phyloP scores from a whole-genome alignment of 2,113 vertebrate species.

The Dendropsophus ebraccatus region DNA sequence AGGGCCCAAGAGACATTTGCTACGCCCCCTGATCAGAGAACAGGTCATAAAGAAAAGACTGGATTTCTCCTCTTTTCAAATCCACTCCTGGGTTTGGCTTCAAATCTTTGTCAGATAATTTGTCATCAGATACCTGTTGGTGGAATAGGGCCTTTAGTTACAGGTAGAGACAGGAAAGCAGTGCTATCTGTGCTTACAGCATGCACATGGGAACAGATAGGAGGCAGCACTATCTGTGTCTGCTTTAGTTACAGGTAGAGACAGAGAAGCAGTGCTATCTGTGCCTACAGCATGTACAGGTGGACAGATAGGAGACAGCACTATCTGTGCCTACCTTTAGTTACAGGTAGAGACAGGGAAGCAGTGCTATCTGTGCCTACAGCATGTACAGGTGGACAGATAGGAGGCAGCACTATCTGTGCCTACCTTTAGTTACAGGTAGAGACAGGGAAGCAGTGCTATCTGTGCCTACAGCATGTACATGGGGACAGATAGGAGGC shows the following conservation, averaged over 20 bases:
- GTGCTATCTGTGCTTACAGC: not conserved
- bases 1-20: too few species aligned
- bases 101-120: too few species aligned
- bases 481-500: not conserved
- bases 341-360: not conserved
- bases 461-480: not conserved
- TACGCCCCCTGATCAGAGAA: too few species aligned
- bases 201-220: not conserved
- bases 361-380: not conserved
- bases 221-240: not conserved
- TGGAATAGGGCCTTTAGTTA: too few species aligned
- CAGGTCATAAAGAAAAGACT: too few species aligned
- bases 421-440: not conserved
- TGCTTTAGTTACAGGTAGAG: not conserved
- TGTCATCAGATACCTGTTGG: too few species aligned
- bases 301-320: not conserved
- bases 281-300: not conserved
- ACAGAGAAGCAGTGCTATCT: not conserved
- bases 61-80: too few species aligned
- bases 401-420: not conserved
- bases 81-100: too few species aligned
- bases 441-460: not conserved
- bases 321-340: not conserved
- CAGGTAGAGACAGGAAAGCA: not conserved
- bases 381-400: not conserved